Conservation (phyloP, 2,797 vertebrate genomes). For the Sebastes itinus region DNA sequence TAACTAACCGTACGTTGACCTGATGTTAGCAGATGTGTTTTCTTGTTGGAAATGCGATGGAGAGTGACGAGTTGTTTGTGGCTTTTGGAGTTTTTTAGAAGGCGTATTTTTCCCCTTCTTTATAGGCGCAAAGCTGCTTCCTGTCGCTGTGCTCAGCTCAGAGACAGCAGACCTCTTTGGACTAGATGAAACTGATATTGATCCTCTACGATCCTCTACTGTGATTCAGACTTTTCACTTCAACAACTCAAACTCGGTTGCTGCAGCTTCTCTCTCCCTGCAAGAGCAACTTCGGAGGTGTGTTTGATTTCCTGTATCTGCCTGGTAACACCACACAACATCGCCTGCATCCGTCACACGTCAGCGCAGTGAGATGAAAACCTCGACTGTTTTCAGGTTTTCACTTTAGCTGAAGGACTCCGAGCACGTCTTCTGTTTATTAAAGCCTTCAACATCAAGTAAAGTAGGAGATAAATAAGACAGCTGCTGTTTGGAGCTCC, state of each 20-base stretch:
- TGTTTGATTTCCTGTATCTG: constrained; percentile 11
- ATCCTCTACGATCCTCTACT: no score
- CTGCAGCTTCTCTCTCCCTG: background rate
- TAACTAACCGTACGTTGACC: no score
- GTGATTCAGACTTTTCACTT: background rate
- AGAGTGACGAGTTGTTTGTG: no score
- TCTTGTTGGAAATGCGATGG: no score
- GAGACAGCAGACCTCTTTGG: background rate
- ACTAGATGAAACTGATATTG: background rate
- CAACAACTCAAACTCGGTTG: background rate
- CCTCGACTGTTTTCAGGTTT: background rate
- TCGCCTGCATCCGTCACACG: background rate
- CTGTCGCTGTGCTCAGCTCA: background rate
- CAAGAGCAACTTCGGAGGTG: background rate
- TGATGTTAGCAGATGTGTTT: no score
- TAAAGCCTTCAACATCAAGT: background rate
- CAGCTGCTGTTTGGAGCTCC: background rate
- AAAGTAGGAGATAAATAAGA: background rate
- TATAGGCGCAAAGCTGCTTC: no score
- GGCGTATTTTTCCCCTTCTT: no score
- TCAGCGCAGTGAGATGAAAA: background rate
- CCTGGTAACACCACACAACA: constrained; percentile 27
- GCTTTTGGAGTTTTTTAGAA: no score
- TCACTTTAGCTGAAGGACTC: background rate
- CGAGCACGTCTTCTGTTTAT: background rate